Evolutionary conservation across 2,888 invertebrate species (phyloP), one percentile per base, ranked within the genome.

Genomic region (Chloroclystis v-ata): DNA sequence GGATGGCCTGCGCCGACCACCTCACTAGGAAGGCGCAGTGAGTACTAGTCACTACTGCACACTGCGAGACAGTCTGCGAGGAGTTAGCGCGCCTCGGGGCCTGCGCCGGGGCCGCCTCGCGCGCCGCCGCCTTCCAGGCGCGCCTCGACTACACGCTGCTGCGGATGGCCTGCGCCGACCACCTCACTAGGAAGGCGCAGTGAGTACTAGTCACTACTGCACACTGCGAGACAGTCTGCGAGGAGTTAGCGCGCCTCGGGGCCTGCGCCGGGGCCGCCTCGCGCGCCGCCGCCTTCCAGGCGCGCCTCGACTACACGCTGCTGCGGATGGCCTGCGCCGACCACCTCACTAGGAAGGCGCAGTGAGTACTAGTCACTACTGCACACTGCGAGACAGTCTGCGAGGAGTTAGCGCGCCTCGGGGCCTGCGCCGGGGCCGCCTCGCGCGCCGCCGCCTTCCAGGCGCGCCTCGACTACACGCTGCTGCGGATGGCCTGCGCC

Each of bases 311-410:
- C 4, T 12, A 12, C 3, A 8, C 13, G 13, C 13, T 30, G 13
- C 12, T 8, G 29, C 2, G 11, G 7, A 29, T 7, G 24, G 4
- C 24, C 35, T 67, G 69, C 49, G 75, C 73, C 0, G 71, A 72
- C 4, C 24, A 6, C 2, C 29, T 12, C 12, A 12, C 4, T 8
- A 29, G 12, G 12, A 30, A 30, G 9, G 86, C 85, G 0, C 78
- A 84, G 85, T 85, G 12, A 70, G 84, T 73, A 5, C 7, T 29
- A n/a, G n/a, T n/a, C n/a, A n/a, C n/a, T n/a, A n/a, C n/a, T n/a
- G n/a, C n/a, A n/a, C n/a, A n/a, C 58, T 93, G 97, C 33, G 95
- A 97, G 88, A 96, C 95, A 0, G 95, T 98, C 47, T 94, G 95
- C 56, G 97, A 98, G 83, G 98, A 98, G 86, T 85, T 98, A 53